Evolutionary conservation across 1,140 invertebrate species (phyloP), one percentile per base, ranked within the genome.

Genomic region (Kradibia gibbosae): DNA sequence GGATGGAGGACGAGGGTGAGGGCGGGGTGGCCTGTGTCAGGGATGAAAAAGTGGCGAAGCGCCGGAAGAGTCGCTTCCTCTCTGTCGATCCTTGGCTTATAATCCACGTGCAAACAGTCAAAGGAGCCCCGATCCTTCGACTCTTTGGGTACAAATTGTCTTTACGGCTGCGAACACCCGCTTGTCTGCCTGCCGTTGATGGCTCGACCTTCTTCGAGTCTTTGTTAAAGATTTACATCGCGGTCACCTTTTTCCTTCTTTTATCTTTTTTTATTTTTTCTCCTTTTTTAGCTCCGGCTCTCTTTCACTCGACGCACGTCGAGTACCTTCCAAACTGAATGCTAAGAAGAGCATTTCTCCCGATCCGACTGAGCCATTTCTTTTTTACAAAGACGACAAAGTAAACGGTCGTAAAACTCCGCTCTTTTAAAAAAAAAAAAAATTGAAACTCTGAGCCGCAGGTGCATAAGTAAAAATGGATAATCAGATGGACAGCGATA

Each of bases 101-200:
- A 88, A 88, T 86, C 87, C 85, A 80, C 80, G 85, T 85, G 85
- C 86, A 86, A 88, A 88, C 85, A 87, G 83, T 36, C 50, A 31
- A 34, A 60, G 31, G 48, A 45, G 50, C 53, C 3, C 25, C 67
- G 65, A 71, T 79, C 48, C 39, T 42, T 72, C 67, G 53, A 39
- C 28, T 73, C 22, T 71, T 73, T 72, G 57, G 25, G 45, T 15
- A 74, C 50, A 74, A 72, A 72, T 80, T 72, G 71, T 73, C 78
- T 80, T 80, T 80, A 80, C 78, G 31, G 36, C 78, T 20, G 22
- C 73, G 5, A 53, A 20, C 25, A 11, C 11, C n/a, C 25, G 50
- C 28, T 28, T 20, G 31, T 39, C 53, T 72, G 50, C n/a, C 39
- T 31, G 17, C 7, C 36, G 55, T 65, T 67, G 60, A 67, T 57